phyloP scores from a whole-genome alignment of 2,888 invertebrate species.

The Homarus gammarus region DNA sequence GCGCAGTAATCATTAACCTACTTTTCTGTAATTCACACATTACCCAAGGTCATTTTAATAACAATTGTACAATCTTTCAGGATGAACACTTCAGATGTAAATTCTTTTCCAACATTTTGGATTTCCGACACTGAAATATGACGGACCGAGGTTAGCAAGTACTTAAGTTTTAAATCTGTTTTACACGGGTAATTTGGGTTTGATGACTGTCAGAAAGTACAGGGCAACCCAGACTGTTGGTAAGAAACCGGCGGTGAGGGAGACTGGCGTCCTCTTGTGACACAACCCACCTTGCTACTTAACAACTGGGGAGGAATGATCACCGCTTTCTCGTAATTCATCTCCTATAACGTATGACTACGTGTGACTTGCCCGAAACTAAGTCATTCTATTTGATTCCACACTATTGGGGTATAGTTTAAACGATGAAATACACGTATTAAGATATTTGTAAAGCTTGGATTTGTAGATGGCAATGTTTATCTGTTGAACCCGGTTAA shows the following conservation, averaged over 20 bases:
- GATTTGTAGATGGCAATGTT: conserved; percentile 45
- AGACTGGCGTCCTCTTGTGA: neutral
- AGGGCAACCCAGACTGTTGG: no score
- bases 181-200: no score
- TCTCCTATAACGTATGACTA: neutral
- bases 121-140: neutral
- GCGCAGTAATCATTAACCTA: no score
- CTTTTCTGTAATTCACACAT: no score
- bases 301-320: neutral
- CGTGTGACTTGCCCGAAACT: neutral
- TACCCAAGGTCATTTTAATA: no score
- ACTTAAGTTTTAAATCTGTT: no score
- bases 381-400: neutral
- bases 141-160: neutral
- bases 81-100: no score
- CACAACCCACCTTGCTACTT: neutral
- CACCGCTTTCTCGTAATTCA: neutral
- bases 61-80: no score
- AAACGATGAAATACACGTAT: neutral
- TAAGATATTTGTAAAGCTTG: neutral
- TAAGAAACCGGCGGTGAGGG: no score
- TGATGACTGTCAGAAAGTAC: neutral
- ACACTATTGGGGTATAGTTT: neutral
- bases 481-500: conserved; percentile 25
- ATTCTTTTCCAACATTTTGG: no score